A percentile compares a stretch with the other conserved stretches of the same genome.
Conservation (phyloP, 2,888 invertebrate species). For the Andrena flavipes region DNA sequence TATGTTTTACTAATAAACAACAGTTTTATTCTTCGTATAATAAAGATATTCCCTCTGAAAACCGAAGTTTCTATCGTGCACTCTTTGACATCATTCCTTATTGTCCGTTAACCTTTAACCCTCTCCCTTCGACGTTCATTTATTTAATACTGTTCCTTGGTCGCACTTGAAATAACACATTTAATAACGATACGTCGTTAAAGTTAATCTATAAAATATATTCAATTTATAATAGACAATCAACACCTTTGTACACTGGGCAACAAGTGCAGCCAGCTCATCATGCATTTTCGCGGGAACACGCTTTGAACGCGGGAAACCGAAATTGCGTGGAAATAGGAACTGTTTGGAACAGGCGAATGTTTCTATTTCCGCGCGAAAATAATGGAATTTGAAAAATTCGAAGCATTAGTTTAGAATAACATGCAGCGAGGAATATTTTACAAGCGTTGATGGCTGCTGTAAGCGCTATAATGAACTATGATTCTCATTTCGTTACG, state of each 20-base stretch:
- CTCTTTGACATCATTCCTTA: neutral
- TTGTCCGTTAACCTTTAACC: slow-evolving; percentile 28
- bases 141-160: neutral
- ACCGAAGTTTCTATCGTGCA: neutral
- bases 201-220: slow-evolving; percentile 3
- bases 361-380: slow-evolving; percentile 9
- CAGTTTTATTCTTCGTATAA: neutral
- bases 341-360: slow-evolving; percentile 1
- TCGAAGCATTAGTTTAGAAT: neutral
- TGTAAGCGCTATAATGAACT: neutral
- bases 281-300: slow-evolving; percentile 70
- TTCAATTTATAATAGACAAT: neutral
- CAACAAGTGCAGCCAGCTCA: slow-evolving; percentile 44
- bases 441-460: neutral
- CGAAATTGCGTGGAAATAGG: slow-evolving; percentile 7
- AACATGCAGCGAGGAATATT: neutral
- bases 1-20: neutral
- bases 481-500: neutral
- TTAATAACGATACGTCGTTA: neutral
- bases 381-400: slow-evolving; percentile 13
- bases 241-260: neutral
- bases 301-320: slow-evolving; percentile 76
- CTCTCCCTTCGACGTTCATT: neutral
- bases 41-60: neutral
- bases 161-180: neutral